Evolutionary conservation across 2,797 vertebrate genomes (phyloP).

Genomic region (Rallus crepitans): DNA sequence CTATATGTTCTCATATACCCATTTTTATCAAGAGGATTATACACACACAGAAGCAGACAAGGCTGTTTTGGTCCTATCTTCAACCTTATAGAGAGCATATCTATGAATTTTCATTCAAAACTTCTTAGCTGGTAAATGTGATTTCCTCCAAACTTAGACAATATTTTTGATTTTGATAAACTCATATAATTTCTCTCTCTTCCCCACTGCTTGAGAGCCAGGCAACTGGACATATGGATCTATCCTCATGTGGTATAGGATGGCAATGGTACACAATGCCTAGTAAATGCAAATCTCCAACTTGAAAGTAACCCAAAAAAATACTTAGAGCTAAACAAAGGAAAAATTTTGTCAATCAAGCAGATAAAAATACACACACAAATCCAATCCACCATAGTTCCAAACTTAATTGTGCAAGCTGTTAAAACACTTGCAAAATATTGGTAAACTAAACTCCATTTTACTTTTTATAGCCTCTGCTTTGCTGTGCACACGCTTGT

Average conservation of each 20-base stretch:
- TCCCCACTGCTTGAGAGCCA: background rate
- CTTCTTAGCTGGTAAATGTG: background rate
- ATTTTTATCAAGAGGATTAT: background rate
- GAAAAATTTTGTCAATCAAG: conserved; percentile 51
- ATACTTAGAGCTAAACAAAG: conserved; percentile 48
- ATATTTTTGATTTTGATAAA: background rate
- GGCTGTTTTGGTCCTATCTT: background rate
- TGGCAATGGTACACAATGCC: background rate
- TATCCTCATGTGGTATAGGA: background rate
- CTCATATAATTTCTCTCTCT: background rate
- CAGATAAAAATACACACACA: conserved; percentile 11
- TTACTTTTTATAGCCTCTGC: conserved; percentile 52
- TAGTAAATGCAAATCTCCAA: conserved; percentile 2
- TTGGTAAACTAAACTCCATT: conserved; percentile 58
- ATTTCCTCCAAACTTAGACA: background rate
- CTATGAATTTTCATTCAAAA: background rate
- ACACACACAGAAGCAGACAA: background rate
- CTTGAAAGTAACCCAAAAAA: conserved; percentile 22
- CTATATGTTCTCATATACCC: background rate
- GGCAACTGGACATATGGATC: background rate
- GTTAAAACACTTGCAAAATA: conserved; percentile 68
- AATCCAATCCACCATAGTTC: conserved; percentile 15
- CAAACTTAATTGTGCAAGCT: conserved; percentile 61
- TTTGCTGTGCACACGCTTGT: conserved; percentile 47
- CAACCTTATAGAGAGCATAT: background rate